Evolutionary conservation across 2,113 vertebrate genomes (phyloP), one percentile per base, ranked within the genome.

Genomic region (Megaleporinus macrocephalus): DNA sequence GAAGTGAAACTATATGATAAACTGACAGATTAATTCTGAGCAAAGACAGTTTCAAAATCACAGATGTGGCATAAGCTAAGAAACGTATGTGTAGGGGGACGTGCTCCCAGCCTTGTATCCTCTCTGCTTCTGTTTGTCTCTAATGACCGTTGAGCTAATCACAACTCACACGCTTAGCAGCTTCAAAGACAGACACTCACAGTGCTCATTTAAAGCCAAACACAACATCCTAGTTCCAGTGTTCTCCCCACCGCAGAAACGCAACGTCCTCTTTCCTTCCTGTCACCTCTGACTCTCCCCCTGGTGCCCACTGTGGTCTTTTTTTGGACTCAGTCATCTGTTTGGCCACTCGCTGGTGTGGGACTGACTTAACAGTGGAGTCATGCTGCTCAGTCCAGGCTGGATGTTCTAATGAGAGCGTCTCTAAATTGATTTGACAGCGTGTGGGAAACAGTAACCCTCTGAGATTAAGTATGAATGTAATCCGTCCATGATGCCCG

Each of bases 391-490:
- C 65, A 53, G 76, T 76, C 61, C 27, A 1, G 51, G 26, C 75
- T 53, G 13, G 76, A 49, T 83, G 59, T 22, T 71, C 68, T 75
- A 70, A 22, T 15, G 30, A 33, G 41, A n/a, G 79, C 51, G 0
- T 80, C 65, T 12, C 70, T 82, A 80, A 80, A 83, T 78, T 71
- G 62, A 83, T 86, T 68, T 86, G 88, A 79, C 85, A 80, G 68
- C 10, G 26, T 74, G 84, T 89, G 90, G 84, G 78, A 87, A 74
- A 59, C 11, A 49, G 62, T 29, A 59, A n/a, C 49, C 79, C 77
- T 83, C 29, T 16, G 66, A 87, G 83, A 84, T 57, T 63, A 69
- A 75, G 12, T 9, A 70, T 30, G 73, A 47, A 74, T 72, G 41
- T 72, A 80, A 87, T 85, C 84, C 81, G 55, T 78, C 47, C 13